Conservation (phyloP, 2,113 vertebrate species). For the Oreocharis arfaki region DNA sequence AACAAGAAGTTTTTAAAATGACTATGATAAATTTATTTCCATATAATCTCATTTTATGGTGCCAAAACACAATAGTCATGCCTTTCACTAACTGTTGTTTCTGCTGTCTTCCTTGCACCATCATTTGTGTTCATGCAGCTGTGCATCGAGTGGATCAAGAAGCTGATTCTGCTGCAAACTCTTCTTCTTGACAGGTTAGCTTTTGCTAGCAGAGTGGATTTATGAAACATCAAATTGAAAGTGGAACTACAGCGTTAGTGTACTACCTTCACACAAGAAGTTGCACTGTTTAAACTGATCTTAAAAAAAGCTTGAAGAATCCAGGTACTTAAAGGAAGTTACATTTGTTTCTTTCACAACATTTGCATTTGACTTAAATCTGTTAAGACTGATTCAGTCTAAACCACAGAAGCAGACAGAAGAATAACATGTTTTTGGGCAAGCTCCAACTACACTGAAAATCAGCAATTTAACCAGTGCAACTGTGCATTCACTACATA, state of each 20-base stretch:
- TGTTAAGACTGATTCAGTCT: not conserved
- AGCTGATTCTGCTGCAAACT: not conserved
- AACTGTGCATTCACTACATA: not conserved
- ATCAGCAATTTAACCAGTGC: slow-evolving; percentile 33
- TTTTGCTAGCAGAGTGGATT: not conserved
- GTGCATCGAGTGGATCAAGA: not conserved
- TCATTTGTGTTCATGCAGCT: slow-evolving; percentile 12
- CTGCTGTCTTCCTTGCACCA: not conserved
- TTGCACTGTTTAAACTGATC: slow-evolving; percentile 26
- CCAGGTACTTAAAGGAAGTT: not conserved
- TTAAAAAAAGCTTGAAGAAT: not conserved
- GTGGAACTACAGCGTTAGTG: slow-evolving; percentile 3
- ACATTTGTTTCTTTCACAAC: not conserved
- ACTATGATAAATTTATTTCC: not conserved
- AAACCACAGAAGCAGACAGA: not conserved
- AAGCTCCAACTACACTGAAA: not conserved
- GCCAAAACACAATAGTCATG: not conserved
- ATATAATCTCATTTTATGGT: not conserved
- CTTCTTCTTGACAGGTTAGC: not conserved
- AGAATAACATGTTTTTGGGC: not conserved
- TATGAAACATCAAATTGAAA: not conserved
- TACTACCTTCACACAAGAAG: not conserved
- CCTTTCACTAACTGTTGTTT: not conserved
- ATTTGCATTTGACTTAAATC: not conserved
- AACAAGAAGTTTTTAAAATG: not conserved